Conservation (phyloP, 1,140 invertebrate species). For the Lepidurus apus region DNA sequence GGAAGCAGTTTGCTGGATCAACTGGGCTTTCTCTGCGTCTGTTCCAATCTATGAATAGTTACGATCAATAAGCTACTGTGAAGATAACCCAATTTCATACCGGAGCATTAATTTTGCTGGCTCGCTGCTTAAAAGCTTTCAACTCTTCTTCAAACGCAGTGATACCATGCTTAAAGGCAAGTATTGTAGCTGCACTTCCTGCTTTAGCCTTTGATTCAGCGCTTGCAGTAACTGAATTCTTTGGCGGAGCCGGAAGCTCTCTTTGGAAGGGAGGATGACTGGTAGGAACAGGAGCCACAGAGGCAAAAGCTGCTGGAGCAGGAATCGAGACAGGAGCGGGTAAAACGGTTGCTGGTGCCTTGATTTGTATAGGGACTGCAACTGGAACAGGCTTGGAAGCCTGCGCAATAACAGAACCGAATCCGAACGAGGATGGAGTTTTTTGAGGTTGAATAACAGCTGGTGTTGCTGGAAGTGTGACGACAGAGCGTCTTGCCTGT, state of each 20-base stretch:
- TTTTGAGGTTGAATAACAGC: neutral
- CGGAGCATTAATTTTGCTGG: conserved; percentile 47
- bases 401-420: neutral
- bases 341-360: neutral
- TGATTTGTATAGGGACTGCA: neutral
- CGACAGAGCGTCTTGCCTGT: neutral
- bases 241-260: neutral
- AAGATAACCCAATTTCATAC: conserved; percentile 40
- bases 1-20: conserved; percentile 45
- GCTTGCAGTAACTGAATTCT: neutral
- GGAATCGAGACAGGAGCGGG: neutral
- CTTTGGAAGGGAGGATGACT: neutral
- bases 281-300: neutral
- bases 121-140: conserved; percentile 51
- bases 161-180: conserved; percentile 49
- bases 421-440: neutral
- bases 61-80: conserved; percentile 23
- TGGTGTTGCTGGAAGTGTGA: neutral
- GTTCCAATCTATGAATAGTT: conserved; percentile 44
- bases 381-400: neutral
- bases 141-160: conserved; percentile 58
- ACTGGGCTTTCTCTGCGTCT: conserved; percentile 49
- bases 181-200: neutral
- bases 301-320: neutral
- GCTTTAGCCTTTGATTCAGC: neutral